These are phyloP conservation scores for Pituophis catenifer DNA, from an alignment of 2,113 vertebrate genomes.

Conservation along the genomic window DNA sequence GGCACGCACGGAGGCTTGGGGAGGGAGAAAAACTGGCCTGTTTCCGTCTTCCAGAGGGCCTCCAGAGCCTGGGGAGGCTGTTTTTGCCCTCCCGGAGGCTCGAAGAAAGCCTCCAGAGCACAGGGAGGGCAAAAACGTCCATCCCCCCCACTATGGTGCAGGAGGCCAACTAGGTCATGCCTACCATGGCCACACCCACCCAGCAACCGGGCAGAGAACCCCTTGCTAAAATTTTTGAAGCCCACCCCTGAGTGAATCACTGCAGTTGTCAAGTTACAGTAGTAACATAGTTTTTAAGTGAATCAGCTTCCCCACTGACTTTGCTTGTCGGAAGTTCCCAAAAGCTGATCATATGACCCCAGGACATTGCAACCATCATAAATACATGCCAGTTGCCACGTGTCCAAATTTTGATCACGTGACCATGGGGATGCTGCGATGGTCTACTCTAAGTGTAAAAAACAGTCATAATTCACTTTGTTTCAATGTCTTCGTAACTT, in stretches of 20 bases:
- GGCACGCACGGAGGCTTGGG: too few relatives aligned
- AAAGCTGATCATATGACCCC: neutral
- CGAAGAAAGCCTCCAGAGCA: too few relatives aligned
- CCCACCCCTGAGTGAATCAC: neutral
- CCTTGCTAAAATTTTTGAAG: too few relatives aligned
- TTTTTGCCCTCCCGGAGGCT: too few relatives aligned
- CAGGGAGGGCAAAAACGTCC: too few relatives aligned
- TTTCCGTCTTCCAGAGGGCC: too few relatives aligned
- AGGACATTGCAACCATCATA: neutral
- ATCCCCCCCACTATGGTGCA: too few relatives aligned
- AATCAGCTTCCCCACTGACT: neutral
- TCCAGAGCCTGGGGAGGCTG: too few relatives aligned
- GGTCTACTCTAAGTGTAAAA: neutral
- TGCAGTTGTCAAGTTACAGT: neutral
- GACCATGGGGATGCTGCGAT: neutral
- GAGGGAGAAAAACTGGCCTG: too few relatives aligned
- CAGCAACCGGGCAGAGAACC: too few relatives aligned
- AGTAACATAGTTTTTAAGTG: neutral
- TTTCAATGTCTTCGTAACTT: neutral
- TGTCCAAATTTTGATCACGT: neutral
- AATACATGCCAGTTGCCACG: neutral
- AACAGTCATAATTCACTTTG: neutral
- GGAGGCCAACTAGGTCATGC: too few relatives aligned
- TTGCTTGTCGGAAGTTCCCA: neutral
- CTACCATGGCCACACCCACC: too few relatives aligned